Evolutionary conservation across 2,888 invertebrate genomes (phyloP).

Genomic region (Trileptium ribeirensis): DNA sequence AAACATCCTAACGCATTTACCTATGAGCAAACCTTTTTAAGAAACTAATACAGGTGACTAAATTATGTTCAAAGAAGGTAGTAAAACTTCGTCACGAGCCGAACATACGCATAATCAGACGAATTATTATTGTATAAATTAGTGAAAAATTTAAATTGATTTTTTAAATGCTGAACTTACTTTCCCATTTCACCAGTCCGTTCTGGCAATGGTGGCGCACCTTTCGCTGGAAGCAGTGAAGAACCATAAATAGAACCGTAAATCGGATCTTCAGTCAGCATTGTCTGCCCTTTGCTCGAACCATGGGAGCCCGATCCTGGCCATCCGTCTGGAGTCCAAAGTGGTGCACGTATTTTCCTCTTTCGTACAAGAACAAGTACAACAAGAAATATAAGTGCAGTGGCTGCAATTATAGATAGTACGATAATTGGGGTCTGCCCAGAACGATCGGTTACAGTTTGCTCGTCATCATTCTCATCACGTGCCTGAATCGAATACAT

Average conservation of each 20-base stretch:
- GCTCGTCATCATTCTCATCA: background rate
- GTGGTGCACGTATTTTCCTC: slow-evolving; percentile 29
- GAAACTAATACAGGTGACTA: too few species aligned
- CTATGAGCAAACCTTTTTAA: too few species aligned
- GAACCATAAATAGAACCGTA: background rate
- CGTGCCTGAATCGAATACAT: slow-evolving; percentile 22
- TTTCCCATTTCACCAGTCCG: background rate
- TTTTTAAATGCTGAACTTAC: too few species aligned
- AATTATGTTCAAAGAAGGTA: too few species aligned
- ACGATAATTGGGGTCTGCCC: slow-evolving; percentile 5
- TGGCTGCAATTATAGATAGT: background rate
- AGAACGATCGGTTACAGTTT: background rate
- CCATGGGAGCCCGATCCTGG: background rate
- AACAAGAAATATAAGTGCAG: slow-evolving; percentile 18
- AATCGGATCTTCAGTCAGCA: background rate
- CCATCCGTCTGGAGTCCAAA: slow-evolving; percentile 27
- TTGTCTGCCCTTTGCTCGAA: background rate
- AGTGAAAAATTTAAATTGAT: too few species aligned
- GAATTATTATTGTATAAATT: too few species aligned
- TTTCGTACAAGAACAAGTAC: slow-evolving; percentile 23
- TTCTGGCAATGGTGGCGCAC: background rate
- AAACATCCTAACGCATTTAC: too few species aligned
- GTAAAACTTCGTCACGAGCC: too few species aligned
- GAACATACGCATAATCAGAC: too few species aligned
- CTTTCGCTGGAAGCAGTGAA: background rate